phyloP scores from a whole-genome alignment of 2,888 invertebrate species.

The Euzophera pinguis region DNA sequence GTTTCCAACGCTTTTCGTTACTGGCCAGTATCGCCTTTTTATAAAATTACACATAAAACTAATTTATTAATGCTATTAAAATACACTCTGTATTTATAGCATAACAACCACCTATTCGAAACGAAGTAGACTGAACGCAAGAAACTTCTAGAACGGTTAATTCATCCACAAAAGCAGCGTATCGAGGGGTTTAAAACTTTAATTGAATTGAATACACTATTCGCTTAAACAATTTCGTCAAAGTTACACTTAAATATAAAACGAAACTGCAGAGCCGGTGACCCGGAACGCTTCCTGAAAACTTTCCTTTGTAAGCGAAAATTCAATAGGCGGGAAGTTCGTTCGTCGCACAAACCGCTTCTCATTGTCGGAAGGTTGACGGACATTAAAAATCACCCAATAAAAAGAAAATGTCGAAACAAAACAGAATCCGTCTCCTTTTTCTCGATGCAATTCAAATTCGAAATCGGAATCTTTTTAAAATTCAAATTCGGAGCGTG shows the following conservation, averaged over 20 bases:
- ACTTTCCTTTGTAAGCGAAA: slow-evolving; percentile 70
- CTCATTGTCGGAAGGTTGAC: slow-evolving; percentile 50
- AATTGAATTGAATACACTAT: slow-evolving; percentile 54
- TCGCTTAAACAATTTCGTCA: slow-evolving; percentile 52
- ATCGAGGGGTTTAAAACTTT: slow-evolving; percentile 36
- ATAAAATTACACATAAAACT: slow-evolving; percentile 50
- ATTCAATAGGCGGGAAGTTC: slow-evolving; percentile 68
- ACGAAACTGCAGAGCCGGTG: slow-evolving; percentile 48
- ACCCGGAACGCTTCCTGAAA: slow-evolving; percentile 68
- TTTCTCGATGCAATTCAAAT: slow-evolving; percentile 33
- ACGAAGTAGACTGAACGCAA: neutral
- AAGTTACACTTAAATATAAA: slow-evolving; percentile 62
- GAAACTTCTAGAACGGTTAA: slow-evolving; percentile 11
- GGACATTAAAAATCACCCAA: slow-evolving; percentile 38
- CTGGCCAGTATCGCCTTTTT: slow-evolving; percentile 58
- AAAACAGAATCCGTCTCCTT: slow-evolving; percentile 16
- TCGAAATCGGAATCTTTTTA: slow-evolving; percentile 30
- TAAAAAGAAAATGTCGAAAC: slow-evolving; percentile 16
- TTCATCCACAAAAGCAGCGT: slow-evolving; percentile 18
- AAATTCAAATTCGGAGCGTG: slow-evolving; percentile 35
- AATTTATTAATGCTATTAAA: slow-evolving; percentile 17
- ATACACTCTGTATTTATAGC: slow-evolving; percentile 1
- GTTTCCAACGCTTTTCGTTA: slow-evolving; percentile 74
- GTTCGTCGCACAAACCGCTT: slow-evolving; percentile 40
- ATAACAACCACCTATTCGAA: neutral